These are phyloP conservation scores for Danio albolineatus DNA, from an alignment of 2,797 vertebrate species.

Conservation along the genomic window DNA sequence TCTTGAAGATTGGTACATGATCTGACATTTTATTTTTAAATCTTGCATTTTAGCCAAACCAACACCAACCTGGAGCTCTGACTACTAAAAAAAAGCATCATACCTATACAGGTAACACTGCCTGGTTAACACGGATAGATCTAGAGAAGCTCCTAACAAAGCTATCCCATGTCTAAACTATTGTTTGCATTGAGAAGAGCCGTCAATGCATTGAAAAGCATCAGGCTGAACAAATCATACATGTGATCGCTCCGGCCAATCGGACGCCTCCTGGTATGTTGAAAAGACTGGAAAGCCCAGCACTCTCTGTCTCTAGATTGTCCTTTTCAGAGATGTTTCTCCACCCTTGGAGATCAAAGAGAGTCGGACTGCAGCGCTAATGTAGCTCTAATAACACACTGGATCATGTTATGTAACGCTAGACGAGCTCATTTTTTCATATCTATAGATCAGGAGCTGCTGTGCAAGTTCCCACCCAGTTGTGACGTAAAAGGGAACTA, in stretches of 20 bases:
- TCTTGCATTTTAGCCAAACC: not conserved
- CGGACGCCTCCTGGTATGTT: not conserved
- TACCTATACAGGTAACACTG: slow-evolving; percentile 32
- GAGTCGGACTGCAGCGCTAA: not conserved
- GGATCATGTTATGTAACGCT: slow-evolving; percentile 30
- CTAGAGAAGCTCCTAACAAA: slow-evolving; percentile 39
- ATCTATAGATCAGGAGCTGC: not conserved
- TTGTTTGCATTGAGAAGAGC: slow-evolving; percentile 53
- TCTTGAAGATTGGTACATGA: not conserved
- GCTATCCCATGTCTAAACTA: slow-evolving; percentile 43
- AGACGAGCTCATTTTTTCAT: not conserved
- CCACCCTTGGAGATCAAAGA: slow-evolving; percentile 31
- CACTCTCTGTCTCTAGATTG: slow-evolving; percentile 4
- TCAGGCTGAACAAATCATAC: slow-evolving; percentile 28
- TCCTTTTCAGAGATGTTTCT: slow-evolving; percentile 13
- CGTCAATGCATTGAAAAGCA: slow-evolving; percentile 46
- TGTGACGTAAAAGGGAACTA: not conserved
- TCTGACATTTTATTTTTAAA: not conserved
- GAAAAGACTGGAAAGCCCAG: slow-evolving; percentile 25
- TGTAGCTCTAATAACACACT: slow-evolving; percentile 4
- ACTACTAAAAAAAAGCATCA: not conserved
- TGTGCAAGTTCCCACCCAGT: not conserved
- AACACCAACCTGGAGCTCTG: slow-evolving; percentile 15
- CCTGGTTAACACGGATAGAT: slow-evolving; percentile 30
- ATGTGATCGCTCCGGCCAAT: slow-evolving; percentile 45